Evolutionary conservation across 2,113 vertebrate species (phyloP), one percentile per base, ranked within the genome.

Genomic region (Erythrocercus mccallii): DNA sequence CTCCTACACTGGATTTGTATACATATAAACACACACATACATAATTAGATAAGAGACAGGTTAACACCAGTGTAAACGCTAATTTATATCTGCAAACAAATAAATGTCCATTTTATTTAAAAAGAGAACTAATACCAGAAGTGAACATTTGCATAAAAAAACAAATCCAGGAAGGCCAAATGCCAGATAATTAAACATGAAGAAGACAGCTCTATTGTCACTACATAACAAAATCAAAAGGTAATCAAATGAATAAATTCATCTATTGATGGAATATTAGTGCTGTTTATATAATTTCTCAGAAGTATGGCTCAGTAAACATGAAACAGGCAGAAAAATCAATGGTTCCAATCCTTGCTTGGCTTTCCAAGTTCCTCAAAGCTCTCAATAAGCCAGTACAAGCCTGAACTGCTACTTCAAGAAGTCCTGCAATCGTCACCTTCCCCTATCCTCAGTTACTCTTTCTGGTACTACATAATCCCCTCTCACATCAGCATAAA

Each of bases 401-500:
- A 78, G 56, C 72, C 51, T 81, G 70, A 72, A 90, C n/a, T 28
- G 73, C 81, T 56, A 21, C 69, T 88, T 82, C 44, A 54, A 47
- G 10, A 35, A 64, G 74, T 69, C 44, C 66, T 33, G 42, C 6
- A 1, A 58, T 37, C 58, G 66, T 94, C 81, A 33, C 76, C 86
- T 64, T 64, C 28, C 79, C 17, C 20, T 95, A 1, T 77, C 94
- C 90, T 88, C 82, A 92, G 79, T 53, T 86, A 57, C 90, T 90
- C 95, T 79, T 80, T 92, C 82, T 94, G 90, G 79, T 38, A 74
- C 58, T 30, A n/a, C 71, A 65, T 88, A 94, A 92, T 86, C 58
- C 76, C 74, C 38, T 81, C 37, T 51, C 74, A 82, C 2, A 33
- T 88, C 92, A 96, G 87, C 79, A 68, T 40, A 85, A 53, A 15